phyloP scores from a whole-genome alignment of 2,888 invertebrate species.

The Dusona sp. region DNA sequence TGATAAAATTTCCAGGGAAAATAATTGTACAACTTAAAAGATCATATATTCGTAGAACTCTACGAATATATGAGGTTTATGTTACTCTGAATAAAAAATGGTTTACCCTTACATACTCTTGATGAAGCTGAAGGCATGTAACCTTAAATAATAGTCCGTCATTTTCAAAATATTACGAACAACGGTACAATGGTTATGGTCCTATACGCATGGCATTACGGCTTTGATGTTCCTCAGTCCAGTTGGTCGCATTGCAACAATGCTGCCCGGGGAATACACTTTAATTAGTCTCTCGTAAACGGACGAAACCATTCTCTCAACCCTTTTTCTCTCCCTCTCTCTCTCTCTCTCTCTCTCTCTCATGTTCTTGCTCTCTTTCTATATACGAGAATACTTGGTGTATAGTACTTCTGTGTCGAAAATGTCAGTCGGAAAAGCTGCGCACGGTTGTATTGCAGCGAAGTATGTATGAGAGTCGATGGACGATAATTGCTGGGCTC shows the following conservation, averaged over 20 bases:
- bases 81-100: neutral
- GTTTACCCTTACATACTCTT: neutral
- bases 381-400: slow-evolving; percentile 19
- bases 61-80: no score
- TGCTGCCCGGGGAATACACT: slow-evolving; percentile 54
- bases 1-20: no score
- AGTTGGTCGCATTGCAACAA: slow-evolving; percentile 31
- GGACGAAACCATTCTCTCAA: slow-evolving; percentile 40
- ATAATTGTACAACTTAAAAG: no score
- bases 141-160: neutral
- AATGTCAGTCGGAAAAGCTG: slow-evolving; percentile 55
- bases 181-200: slow-evolving; percentile 16
- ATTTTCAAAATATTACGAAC: slow-evolving; percentile 19
- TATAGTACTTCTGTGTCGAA: slow-evolving; percentile 34
- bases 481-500: slow-evolving; percentile 69
- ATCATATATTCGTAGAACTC: neutral
- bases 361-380: neutral
- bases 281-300: slow-evolving; percentile 67
- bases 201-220: slow-evolving; percentile 6
- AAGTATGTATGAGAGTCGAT: slow-evolving; percentile 62
- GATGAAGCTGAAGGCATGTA: neutral
- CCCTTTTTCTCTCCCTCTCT: neutral
- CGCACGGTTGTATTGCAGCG: slow-evolving; percentile 30
- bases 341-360: neutral
- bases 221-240: slow-evolving; percentile 48